Evolutionary conservation across 2,888 invertebrate species (phyloP).

Genomic region (Caenorhabditis uteleia): DNA sequence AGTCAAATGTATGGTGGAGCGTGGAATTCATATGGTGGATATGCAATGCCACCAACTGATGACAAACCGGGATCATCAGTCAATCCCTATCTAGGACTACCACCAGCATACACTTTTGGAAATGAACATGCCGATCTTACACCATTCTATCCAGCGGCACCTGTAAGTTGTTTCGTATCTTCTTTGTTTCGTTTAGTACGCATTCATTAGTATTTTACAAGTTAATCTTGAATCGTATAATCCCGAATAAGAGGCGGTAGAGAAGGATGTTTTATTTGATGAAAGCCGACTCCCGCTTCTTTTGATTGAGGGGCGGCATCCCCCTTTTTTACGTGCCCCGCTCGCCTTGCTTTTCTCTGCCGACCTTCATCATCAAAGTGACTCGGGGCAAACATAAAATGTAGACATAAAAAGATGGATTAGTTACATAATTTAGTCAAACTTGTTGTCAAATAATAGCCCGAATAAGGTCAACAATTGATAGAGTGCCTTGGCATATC

Average conservation of each 20-base stretch:
- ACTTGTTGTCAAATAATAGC: slow-evolving; percentile 10
- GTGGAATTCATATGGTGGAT: slow-evolving; percentile 6
- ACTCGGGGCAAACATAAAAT: too few relatives aligned
- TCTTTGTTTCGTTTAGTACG: too few relatives aligned
- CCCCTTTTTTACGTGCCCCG: slow-evolving; percentile 8
- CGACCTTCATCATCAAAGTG: too few relatives aligned
- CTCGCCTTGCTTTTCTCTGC: too few relatives aligned
- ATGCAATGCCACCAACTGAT: slow-evolving; percentile 10
- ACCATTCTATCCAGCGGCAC: slow-evolving; percentile 16
- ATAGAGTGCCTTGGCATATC: too few relatives aligned
- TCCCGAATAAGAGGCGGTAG: too few relatives aligned
- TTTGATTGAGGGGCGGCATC: slow-evolving; percentile 16
- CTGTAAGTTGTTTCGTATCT: slow-evolving; percentile 6
- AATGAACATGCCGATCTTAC: slow-evolving; percentile 12
- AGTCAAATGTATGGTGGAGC: slow-evolving; percentile 24
- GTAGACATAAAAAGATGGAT: slow-evolving; percentile 26
- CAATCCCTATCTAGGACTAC: slow-evolving; percentile 9
- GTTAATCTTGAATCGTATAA: too few relatives aligned
- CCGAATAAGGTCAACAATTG: slow-evolving; percentile 11
- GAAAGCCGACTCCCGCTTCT: slow-evolving; percentile 12
- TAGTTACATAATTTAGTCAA: slow-evolving; percentile 28
- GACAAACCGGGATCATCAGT: slow-evolving; percentile 13
- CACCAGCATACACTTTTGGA: too few relatives aligned
- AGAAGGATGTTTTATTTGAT: too few relatives aligned
- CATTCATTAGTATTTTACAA: too few relatives aligned